Evolutionary conservation across 92 coral and sea anemone species (phyloP), one percentile per base, ranked within the genome.

Genomic region (Nematostella vectensis): DNA sequence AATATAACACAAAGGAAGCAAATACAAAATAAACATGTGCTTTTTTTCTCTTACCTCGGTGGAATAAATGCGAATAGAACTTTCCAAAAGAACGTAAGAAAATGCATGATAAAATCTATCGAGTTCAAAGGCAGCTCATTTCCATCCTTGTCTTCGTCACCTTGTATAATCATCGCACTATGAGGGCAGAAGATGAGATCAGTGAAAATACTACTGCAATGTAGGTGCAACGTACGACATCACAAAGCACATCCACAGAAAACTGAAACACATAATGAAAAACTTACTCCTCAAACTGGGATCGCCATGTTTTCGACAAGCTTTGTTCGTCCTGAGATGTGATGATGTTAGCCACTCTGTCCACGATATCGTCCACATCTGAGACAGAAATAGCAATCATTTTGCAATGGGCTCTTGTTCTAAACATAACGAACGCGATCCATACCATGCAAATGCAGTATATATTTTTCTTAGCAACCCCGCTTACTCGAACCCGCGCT

Each of bases 361-460:
- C 94, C 9, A 85, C 94, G 39, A 85, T 85, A 29, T 79, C 85
- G 42, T 85, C 94, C 21, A 85, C 88, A 75, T 85, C 94, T 85
- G 81, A 20, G 45, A 62, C 21, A 44, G 4, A 36, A 16, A n/a
- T n/a, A n/a, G n/a, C n/a, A 4, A 12, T 1, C 4, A n/a, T n/a
- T n/a, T n/a, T n/a, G n/a, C n/a, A n/a, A n/a, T n/a, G n/a, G n/a
- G n/a, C n/a, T n/a, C n/a, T n/a, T n/a, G n/a, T n/a, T n/a, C n/a
- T n/a, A n/a, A n/a, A n/a, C n/a, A n/a, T n/a, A n/a, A n/a, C n/a
- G n/a, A n/a, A n/a, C n/a, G n/a, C n/a, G n/a, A n/a, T n/a, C n/a
- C n/a, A n/a, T n/a, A n/a, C n/a, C n/a, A n/a, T n/a, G n/a, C n/a
- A n/a, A n/a, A n/a, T n/a, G n/a, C n/a, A n/a, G n/a, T n/a, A n/a